A percentile compares a stretch with the other conserved stretches of the same genome.
Conservation (phyloP, 2,888 invertebrate species). For the Prenolepis imparis region DNA sequence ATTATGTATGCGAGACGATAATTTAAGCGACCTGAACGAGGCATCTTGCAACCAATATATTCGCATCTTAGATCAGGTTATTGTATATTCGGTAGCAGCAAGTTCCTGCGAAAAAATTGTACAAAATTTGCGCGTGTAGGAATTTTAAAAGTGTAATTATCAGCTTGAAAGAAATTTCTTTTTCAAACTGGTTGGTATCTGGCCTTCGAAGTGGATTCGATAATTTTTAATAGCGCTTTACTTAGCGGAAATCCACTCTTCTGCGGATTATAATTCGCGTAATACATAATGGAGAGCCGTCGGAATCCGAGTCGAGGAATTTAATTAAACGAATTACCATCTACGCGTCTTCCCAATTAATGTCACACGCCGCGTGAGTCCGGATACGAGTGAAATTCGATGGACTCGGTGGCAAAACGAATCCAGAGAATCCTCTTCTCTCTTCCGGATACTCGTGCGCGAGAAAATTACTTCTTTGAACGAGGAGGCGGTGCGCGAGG, state of each 20-base stretch:
- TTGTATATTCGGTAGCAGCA: not conserved
- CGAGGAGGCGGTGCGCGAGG: not conserved
- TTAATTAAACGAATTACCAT: slow-evolving; percentile 53
- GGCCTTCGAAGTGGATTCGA: not conserved
- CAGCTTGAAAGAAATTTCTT: not conserved
- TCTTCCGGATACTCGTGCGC: not conserved
- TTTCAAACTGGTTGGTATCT: not conserved
- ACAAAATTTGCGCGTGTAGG: not conserved
- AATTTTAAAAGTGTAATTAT: not conserved
- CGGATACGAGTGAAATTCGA: slow-evolving; percentile 38
- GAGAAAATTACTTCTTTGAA: slow-evolving; percentile 47
- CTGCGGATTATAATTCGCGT: slow-evolving; percentile 32
- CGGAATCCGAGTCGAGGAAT: slow-evolving; percentile 33
- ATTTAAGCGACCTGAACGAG: slow-evolving; percentile 5
- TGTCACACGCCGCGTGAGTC: slow-evolving; percentile 9
- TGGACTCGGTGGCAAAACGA: not conserved
- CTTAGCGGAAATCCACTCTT: slow-evolving; percentile 28
- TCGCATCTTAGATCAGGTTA: not conserved
- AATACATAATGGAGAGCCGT: slow-evolving; percentile 13
- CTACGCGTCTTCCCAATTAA: slow-evolving; percentile 42
- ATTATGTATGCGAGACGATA: slow-evolving; percentile 38
- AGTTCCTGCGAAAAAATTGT: not conserved
- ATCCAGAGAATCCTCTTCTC: slow-evolving; percentile 8
- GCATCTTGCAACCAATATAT: not conserved
- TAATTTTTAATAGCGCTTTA: slow-evolving; percentile 18